phyloP scores from a whole-genome alignment of 2,888 invertebrate genomes.

The Drosophila suboccidentalis region DNA sequence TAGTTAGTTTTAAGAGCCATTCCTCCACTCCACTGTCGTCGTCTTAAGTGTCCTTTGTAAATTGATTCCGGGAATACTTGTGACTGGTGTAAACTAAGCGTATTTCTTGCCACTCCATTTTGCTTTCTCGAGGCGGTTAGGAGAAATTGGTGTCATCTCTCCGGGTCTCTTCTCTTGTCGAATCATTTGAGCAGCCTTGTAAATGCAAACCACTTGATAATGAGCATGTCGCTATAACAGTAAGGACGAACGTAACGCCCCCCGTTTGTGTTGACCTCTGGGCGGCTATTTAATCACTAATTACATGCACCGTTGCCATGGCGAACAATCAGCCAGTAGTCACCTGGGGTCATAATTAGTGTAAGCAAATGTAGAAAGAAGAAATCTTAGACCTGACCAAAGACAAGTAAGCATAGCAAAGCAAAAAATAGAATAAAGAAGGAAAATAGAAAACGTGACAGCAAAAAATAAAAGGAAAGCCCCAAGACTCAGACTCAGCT shows the following conservation, averaged over 20 bases:
- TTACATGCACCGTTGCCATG: slow-evolving; percentile 73
- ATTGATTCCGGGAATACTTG: slow-evolving; percentile 24
- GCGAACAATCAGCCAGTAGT: slow-evolving; percentile 63
- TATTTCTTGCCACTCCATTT: slow-evolving; percentile 22
- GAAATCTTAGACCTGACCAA: slow-evolving; percentile 61
- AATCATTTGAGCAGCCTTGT: slow-evolving; percentile 55
- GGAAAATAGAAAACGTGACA: slow-evolving; percentile 43
- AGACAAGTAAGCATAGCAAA: slow-evolving; percentile 15
- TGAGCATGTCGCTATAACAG: slow-evolving; percentile 67
- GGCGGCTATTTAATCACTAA: slow-evolving; percentile 80
- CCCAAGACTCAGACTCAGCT: slow-evolving; percentile 50
- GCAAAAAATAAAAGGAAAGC: slow-evolving; percentile 15
- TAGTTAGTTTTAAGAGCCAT: background rate
- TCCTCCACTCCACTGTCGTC: background rate
- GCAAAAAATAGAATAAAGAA: background rate
- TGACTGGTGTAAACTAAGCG: slow-evolving; percentile 27
- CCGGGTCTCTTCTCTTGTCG: slow-evolving; percentile 34
- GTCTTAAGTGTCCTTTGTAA: no score
- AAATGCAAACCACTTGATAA: slow-evolving; percentile 70
- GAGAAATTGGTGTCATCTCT: slow-evolving; percentile 33
- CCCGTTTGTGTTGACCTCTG: slow-evolving; percentile 63
- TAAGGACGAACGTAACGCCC: slow-evolving; percentile 35
- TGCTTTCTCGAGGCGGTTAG: background rate
- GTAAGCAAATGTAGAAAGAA: slow-evolving; percentile 76
- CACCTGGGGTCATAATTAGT: slow-evolving; percentile 81